Percentiles rank a stretch among this genome's conserved stretches.
phyloP scores from a whole-genome alignment of 2,797 vertebrate species.

The Tapera naevia region DNA sequence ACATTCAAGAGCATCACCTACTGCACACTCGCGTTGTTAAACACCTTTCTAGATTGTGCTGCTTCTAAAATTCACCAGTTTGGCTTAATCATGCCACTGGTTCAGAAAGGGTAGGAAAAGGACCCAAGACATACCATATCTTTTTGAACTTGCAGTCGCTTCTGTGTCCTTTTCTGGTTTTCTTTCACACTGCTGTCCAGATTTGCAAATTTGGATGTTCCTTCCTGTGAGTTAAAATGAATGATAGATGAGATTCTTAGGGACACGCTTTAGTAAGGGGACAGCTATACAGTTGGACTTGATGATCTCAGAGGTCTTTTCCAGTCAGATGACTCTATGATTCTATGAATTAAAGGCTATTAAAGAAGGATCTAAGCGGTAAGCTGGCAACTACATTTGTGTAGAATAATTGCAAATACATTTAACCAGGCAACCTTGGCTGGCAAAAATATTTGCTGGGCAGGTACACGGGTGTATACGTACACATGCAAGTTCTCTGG shows the following conservation, averaged over 20 bases:
- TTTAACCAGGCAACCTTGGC: background rate
- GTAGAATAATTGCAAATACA: background rate
- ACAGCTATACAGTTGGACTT: no score
- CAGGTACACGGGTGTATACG: rapidly evolving
- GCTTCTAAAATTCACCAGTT: background rate
- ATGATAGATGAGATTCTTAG: no score
- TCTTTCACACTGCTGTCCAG: conserved; percentile 92
- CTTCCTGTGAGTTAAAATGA: conserved; percentile 81
- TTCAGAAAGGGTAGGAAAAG: background rate
- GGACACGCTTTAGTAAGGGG: no score
- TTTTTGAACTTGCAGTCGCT: conserved; percentile 90
- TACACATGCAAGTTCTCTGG: background rate
- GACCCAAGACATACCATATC: conserved; percentile 82
- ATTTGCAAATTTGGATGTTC: conserved; percentile 95
- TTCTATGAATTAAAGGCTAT: background rate
- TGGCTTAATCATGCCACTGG: background rate
- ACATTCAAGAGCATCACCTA: background rate
- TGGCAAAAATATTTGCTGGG: background rate
- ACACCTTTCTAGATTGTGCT: background rate
- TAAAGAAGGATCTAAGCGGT: background rate
- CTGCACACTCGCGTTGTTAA: background rate
- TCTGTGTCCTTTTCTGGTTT: conserved; percentile 93
- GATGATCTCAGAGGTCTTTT: no score
- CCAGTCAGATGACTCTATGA: no score
- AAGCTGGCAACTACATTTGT: background rate